These are phyloP conservation scores for Rotaria sp. DNA, from an alignment of 2,888 invertebrate species.

Conservation along the genomic window DNA sequence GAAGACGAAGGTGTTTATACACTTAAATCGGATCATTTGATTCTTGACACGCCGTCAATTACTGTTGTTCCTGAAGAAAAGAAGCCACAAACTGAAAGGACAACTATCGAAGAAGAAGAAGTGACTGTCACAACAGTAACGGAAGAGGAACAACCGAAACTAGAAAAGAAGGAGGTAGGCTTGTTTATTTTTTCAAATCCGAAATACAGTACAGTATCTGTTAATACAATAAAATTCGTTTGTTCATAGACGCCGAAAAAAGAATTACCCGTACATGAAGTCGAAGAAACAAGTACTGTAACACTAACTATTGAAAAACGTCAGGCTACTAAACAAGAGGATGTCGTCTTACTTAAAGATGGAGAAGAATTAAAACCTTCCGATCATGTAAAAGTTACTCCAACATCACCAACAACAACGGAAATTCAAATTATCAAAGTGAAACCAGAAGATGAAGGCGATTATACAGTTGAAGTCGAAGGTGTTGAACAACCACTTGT, in stretches of 20 bases:
- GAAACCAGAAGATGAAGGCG: neutral
- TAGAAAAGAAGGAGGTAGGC: too few species aligned
- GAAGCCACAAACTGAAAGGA: neutral
- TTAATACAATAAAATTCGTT: too few species aligned
- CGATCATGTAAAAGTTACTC: neutral
- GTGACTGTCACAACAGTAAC: neutral
- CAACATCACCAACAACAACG: neutral
- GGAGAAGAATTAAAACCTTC: neutral
- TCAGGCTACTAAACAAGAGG: neutral
- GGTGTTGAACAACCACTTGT: neutral
- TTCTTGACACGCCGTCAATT: neutral
- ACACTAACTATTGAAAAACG: neutral
- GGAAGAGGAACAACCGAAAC: neutral
- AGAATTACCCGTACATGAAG: neutral
- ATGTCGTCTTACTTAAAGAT: neutral
- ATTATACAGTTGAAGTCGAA: neutral
- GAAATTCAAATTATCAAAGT: neutral
- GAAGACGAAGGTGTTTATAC: constrained; percentile 19
- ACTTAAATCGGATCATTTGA: neutral
- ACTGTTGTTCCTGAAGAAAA: neutral
- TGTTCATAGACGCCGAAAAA: neutral
- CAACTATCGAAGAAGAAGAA: neutral
- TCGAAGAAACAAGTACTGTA: neutral
- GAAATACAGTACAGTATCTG: too few species aligned
- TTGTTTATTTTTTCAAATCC: too few species aligned